Evolutionary conservation across 2,888 invertebrate genomes (phyloP).

Genomic region (Dexiosoma caninum): DNA sequence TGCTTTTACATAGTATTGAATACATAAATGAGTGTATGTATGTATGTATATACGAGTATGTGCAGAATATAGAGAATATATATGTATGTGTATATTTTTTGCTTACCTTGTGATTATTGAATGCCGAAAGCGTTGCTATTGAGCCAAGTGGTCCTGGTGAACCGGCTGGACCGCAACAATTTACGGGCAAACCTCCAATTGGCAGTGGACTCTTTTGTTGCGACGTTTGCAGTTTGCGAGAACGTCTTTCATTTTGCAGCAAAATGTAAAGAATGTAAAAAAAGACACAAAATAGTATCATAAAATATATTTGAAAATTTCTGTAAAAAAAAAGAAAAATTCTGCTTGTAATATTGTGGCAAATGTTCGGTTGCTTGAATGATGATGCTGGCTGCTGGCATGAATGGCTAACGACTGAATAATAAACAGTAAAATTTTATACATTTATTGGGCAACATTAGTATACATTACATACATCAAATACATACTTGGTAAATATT

Average conservation of each 20-base stretch:
- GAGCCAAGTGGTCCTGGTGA: constrained; percentile 90
- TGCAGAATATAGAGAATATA: not conserved
- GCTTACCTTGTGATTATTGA: constrained; percentile 88
- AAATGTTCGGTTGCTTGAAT: constrained; percentile 4
- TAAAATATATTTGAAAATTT: constrained; percentile 21
- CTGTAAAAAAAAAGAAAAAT: not conserved
- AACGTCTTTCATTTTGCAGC: constrained; percentile 79
- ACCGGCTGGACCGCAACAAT: constrained; percentile 88
- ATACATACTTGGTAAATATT: not conserved
- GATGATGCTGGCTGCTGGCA: not conserved
- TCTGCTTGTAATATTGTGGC: not conserved
- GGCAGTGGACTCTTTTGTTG: constrained; percentile 84
- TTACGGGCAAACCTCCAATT: constrained; percentile 86
- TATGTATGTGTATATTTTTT: too few relatives aligned
- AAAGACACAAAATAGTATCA: not conserved
- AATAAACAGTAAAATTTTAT: constrained; percentile 2
- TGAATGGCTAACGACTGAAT: constrained; percentile 20
- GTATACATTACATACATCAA: not conserved
- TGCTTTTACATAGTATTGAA: not conserved
- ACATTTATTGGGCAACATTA: constrained; percentile 20
- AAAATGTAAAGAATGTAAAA: not conserved
- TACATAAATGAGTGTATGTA: too few relatives aligned
- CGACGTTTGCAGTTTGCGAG: constrained; percentile 85
- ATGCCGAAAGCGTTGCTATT: constrained; percentile 89
- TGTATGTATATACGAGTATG: not conserved